Base-by-base conservation (phyloP, 2,113 vertebrate species). In the Microtus oregoni region DNA sequence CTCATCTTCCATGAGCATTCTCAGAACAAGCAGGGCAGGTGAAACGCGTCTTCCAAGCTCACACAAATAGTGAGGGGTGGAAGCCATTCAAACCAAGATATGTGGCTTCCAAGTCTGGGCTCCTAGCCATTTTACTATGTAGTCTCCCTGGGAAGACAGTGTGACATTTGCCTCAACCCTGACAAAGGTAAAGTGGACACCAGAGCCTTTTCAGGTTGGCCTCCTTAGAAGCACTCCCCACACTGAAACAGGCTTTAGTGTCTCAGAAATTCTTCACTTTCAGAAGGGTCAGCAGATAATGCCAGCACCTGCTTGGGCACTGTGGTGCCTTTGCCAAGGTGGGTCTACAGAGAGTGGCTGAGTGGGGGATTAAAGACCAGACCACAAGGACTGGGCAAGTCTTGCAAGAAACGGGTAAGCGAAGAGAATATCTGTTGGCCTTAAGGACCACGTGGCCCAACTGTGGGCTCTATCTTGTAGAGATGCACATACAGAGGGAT, bases 241-340 rank as follows among this genome's bases (percentile, higher is more conserved):
- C 12, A 38, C 3, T 20, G 63, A 81, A 3, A 67, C 22, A 28
- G 47, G 30, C 35, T 67, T 52, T 58, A 6, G 20, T 68, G 24
- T 87, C 61, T 91, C 72, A 55, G 14, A 90, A 55, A 22, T 52
- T 95, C 41, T 47, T 58, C 7, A 52, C 52, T 67, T 19, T 58
- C 70, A 19, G 61, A 38, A 79, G 52, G 28, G 52, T 73, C 50
- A 52, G 10, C 2, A n/a, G 78, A 15, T 22, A 65, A 72, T 52
- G 24, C 38, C 52, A 13, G 88, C 35, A 35, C 65, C 26, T 5
- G 6, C 24, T 14, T 35, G 3, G 11, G 32, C 4, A 0, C 17
- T 7, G 24, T 0, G 20, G 19, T 0, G 7, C 41, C 61, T 90
- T 67, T 5, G 26, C 47, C 41, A 35, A 26, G 8, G 20, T 5